Evolutionary conservation across 2,113 vertebrate genomes (phyloP), one percentile per base, ranked within the genome.

Genomic region (Marmota monax): DNA sequence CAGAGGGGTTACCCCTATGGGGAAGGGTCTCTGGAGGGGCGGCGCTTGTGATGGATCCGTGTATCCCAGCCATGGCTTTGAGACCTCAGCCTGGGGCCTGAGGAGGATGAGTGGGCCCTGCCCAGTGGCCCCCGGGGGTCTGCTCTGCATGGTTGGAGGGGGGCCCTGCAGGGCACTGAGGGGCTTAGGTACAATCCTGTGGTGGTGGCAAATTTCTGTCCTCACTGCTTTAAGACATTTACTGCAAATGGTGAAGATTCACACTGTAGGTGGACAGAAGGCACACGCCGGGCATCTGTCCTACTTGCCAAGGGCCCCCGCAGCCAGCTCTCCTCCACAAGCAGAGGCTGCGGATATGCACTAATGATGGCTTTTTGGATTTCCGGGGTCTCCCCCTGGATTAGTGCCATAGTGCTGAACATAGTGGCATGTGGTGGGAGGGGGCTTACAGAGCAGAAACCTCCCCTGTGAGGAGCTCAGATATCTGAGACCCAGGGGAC

Each of bases 291-390:
- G 1, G 2, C 2, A 2, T 2, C 45, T 27, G 42, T 16, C 9
- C 29, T 14, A 0, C 53, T 0, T 0, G 32, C 4, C 45, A 8
- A 20, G 63, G 56, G 39, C 67, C 5, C 16, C 39, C 42, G 25
- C 4, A 13, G 34, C 34, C 0, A 5, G 27, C 18, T 63, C 61
- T 27, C 25, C 25, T 10, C 61, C 23, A 58, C 56, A 16, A n/a
- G 48, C 39, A 0, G 1, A 7, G 18, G 18, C 22, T 63, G 20
- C 0, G 45, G 8, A 8, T 4, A 5, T 3, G 11, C 0, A 0
- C 2, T 14, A 1, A 14, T 0, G 0, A 4, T 1, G 2, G 25
- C 22, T 39, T 2, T 29, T 2, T 25, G 42, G 2, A 0, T 7
- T 16, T 23, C 42, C 65, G 42, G 18, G 65, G 29, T 13, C 48